Evolutionary conservation across 2,888 invertebrate genomes (phyloP).

Genomic region (Candidula unifasciata): DNA sequence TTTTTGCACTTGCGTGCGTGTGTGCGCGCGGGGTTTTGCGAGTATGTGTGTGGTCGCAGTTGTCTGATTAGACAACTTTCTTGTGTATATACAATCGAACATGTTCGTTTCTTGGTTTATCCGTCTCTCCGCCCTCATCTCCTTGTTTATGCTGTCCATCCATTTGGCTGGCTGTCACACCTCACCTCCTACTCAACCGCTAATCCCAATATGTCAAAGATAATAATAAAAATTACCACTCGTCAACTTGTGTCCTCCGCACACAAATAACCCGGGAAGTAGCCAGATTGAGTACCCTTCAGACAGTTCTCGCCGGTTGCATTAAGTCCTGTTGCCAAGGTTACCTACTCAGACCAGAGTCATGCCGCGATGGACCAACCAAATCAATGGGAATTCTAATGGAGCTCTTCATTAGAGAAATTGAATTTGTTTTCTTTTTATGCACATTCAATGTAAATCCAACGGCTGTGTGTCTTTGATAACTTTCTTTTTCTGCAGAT

Average conservation of each 20-base stretch:
- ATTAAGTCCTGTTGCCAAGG: slow-evolving; percentile 39
- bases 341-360: slow-evolving; percentile 20
- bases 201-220: neutral
- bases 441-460: neutral
- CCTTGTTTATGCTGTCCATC: neutral
- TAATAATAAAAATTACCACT: neutral
- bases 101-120: too few relatives aligned
- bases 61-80: too few relatives aligned
- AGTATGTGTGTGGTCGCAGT: too few relatives aligned
- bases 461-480: slow-evolving; percentile 15
- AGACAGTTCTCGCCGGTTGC: slow-evolving; percentile 16
- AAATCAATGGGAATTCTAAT: slow-evolving; percentile 42
- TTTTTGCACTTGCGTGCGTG: too few relatives aligned
- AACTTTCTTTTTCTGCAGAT: neutral
- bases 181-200: neutral
- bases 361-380: slow-evolving; percentile 35
- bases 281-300: slow-evolving; percentile 23
- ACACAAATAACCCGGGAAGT: slow-evolving; percentile 10
- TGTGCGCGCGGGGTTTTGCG: too few relatives aligned
- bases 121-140: too few relatives aligned
- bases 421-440: slow-evolving; percentile 34
- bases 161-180: neutral
- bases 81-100: too few relatives aligned
- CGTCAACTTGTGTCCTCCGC: neutral
- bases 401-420: slow-evolving; percentile 41